A percentile compares a stretch with the other conserved stretches of the same genome.
phyloP scores from a whole-genome alignment of 2,113 vertebrate genomes.

The Lagopus leucura region DNA sequence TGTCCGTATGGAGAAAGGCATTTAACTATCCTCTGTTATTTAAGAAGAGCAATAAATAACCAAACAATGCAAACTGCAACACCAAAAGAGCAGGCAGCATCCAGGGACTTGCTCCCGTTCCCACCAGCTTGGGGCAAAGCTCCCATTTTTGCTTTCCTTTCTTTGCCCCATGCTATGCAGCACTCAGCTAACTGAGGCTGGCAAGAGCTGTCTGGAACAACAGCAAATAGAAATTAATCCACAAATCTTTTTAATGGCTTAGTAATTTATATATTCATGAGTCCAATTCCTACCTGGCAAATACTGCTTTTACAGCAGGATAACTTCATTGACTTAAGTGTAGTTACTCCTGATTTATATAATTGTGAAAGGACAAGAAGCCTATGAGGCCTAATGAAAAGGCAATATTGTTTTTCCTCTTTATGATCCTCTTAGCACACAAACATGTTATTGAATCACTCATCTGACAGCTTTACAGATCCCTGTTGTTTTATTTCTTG shows the following conservation, averaged over 20 bases:
- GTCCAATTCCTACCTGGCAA: constrained; percentile 19
- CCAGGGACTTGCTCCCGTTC: background rate
- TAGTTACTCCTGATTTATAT: constrained; percentile 40
- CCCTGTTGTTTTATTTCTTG: constrained; percentile 12
- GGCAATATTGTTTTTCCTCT: background rate
- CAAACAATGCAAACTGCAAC: background rate
- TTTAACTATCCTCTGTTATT: background rate
- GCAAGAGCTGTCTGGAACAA: constrained; percentile 3
- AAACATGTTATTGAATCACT: background rate
- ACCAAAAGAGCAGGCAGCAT: background rate
- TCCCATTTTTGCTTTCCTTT: background rate
- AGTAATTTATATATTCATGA: background rate
- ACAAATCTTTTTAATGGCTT: constrained; percentile 17
- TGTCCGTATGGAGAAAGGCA: background rate
- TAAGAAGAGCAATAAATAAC: background rate
- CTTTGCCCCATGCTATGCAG: background rate
- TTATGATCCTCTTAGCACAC: constrained; percentile 26
- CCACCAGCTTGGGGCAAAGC: background rate
- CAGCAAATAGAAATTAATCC: constrained; percentile 48
- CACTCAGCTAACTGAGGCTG: background rate
- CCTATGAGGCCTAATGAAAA: constrained; percentile 31
- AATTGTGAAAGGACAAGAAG: background rate
- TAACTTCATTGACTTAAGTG: constrained; percentile 11
- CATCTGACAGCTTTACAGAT: background rate
- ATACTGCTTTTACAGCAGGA: background rate